Conservation (phyloP, 1,140 invertebrate species). For the Drosophila santomea region DNA sequence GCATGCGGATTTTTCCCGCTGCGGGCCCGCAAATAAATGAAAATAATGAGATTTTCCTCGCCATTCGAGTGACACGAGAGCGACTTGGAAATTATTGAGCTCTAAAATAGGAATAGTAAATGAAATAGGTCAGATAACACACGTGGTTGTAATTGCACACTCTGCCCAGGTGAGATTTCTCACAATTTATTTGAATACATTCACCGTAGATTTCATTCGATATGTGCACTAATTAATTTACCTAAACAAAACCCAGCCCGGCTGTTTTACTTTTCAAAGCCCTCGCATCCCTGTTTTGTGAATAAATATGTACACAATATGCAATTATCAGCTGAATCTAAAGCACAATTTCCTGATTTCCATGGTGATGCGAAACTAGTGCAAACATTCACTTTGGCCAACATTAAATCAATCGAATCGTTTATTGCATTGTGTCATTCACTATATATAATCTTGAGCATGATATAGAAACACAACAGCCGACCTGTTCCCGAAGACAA, state of each 20-base stretch:
- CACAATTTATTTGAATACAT: background rate
- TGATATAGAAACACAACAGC: background rate
- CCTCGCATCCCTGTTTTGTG: too few relatives aligned
- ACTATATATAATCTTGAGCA: conserved; percentile 12
- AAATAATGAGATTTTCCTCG: conserved; percentile 50
- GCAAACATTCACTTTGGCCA: conserved; percentile 17
- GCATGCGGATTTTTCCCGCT: conserved; percentile 25
- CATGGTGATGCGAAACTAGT: conserved; percentile 1
- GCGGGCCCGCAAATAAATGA: conserved; percentile 42
- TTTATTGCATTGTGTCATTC: conserved; percentile 20
- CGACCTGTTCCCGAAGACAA: background rate
- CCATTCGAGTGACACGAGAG: conserved; percentile 17
- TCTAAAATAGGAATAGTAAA: background rate
- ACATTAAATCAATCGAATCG: conserved; percentile 42
- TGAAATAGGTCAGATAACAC: too few relatives aligned
- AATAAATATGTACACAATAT: conserved; percentile 18
- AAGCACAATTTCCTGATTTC: conserved; percentile 19
- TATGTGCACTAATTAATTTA: background rate
- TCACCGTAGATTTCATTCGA: background rate
- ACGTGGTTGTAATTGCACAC: too few relatives aligned
- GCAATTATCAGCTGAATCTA: conserved; percentile 11
- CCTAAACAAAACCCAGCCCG: background rate
- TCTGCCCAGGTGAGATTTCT: background rate
- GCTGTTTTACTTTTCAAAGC: background rate
- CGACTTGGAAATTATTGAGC: conserved; percentile 6